Evolutionary conservation across 2,113 vertebrate species (phyloP).

Genomic region (Elanus axillaris): DNA sequence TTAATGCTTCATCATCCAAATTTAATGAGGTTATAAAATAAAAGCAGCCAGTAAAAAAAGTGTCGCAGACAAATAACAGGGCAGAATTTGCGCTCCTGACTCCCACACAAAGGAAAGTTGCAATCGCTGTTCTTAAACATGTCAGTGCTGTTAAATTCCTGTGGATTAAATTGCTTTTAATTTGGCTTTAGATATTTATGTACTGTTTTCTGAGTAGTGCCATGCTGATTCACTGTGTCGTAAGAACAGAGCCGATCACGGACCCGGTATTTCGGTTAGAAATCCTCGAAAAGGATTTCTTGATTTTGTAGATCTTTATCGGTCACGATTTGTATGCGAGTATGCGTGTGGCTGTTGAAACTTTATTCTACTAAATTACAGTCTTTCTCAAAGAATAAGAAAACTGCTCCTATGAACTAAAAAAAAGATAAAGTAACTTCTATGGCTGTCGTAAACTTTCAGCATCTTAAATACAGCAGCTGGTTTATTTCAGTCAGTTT

Average conservation of each 20-base stretch:
- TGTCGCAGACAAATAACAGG: constrained; percentile 43
- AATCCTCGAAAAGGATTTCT: neutral
- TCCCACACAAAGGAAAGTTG: constrained; percentile 23
- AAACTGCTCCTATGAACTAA: neutral
- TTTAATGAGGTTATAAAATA: constrained; percentile 61
- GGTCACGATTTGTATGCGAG: neutral
- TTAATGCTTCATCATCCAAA: constrained; percentile 45
- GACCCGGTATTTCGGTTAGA: neutral
- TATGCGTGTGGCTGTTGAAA: neutral
- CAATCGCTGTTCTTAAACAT: constrained; percentile 26
- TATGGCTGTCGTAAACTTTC: constrained; percentile 58
- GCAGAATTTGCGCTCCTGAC: neutral
- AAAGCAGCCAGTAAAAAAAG: constrained; percentile 49
- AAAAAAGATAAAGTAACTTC: constrained; percentile 47
- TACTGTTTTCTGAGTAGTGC: constrained; percentile 31
- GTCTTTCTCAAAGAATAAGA: neutral
- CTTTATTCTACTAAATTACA: neutral
- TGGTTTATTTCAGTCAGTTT: constrained; percentile 75
- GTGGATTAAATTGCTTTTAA: constrained; percentile 40
- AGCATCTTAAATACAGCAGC: constrained; percentile 63
- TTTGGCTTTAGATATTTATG: constrained; percentile 44
- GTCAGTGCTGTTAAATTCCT: constrained; percentile 33
- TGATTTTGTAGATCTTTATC: neutral
- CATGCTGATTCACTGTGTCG: neutral
- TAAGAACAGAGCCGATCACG: neutral